A percentile compares a stretch with the other conserved stretches of the same genome.
Evolutionary conservation across 2,888 invertebrate species (phyloP).

Genomic region (Strigamia maritima): DNA sequence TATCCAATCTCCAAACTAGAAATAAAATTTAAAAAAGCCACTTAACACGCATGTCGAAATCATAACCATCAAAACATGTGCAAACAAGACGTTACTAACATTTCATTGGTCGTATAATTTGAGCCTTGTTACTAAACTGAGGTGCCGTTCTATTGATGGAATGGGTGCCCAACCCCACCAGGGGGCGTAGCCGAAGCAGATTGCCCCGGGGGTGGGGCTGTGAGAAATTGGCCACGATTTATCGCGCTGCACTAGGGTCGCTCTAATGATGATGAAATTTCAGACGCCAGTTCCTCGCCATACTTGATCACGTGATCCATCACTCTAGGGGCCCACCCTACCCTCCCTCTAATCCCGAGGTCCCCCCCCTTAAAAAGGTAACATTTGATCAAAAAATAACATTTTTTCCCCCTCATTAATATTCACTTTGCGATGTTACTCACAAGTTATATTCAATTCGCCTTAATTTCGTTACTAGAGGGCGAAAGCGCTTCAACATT

Average conservation of each 20-base stretch:
- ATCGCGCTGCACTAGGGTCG: constrained; percentile 32
- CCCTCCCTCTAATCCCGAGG: constrained; percentile 10
- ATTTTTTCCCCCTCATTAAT: not conserved
- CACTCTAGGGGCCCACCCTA: constrained; percentile 31
- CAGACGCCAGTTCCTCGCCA: constrained; percentile 22
- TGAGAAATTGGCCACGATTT: constrained; percentile 34
- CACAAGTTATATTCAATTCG: not conserved
- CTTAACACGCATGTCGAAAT: constrained; percentile 5
- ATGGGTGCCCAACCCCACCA: constrained; percentile 34
- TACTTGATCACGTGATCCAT: constrained; percentile 34
- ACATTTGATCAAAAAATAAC: not conserved
- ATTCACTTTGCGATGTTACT: not conserved
- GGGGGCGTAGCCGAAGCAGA: constrained; percentile 34
- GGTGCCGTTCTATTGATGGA: constrained; percentile 34
- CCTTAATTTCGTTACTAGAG: not conserved
- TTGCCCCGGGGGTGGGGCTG: constrained; percentile 34
- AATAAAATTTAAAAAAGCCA: constrained; percentile 14
- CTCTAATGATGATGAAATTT: constrained; percentile 34
- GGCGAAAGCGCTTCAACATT: not conserved
- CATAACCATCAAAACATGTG: constrained; percentile 15
- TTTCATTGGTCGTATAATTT: constrained; percentile 9
- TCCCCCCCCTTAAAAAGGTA: not conserved
- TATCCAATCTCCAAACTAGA: constrained; percentile 2
- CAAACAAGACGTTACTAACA: constrained; percentile 8
- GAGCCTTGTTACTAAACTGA: not conserved